Percentiles rank a stretch among this genome's conserved stretches.
phyloP scores from a whole-genome alignment of 2,888 invertebrate species.

The Copidosoma aretas region DNA sequence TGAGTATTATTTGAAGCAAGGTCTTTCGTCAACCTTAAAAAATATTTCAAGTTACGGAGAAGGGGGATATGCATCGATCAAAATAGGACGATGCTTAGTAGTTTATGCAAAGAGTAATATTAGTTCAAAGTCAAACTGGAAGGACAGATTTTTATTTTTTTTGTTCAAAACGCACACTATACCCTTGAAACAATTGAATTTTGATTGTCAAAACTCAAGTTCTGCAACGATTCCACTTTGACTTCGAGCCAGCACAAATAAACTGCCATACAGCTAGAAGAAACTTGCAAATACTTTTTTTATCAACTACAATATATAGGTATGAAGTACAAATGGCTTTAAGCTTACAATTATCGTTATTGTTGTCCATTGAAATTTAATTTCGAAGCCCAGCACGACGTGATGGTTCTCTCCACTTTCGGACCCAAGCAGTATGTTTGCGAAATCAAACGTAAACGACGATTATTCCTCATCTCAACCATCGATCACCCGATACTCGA shows the following conservation, averaged over 20 bases:
- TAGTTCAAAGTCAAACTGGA: conserved; percentile 27
- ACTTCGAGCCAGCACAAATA: background rate
- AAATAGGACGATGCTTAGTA: conserved; percentile 28
- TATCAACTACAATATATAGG: background rate
- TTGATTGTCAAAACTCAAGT: no score
- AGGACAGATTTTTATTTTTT: no score
- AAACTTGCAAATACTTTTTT: no score
- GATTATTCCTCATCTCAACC: no score
- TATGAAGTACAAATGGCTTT: background rate
- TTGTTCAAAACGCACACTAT: background rate
- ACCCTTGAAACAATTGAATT: background rate
- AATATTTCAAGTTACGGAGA: conserved; percentile 14
- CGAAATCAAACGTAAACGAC: no score
- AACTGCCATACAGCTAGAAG: background rate
- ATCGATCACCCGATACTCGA: no score
- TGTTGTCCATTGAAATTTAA: no score
- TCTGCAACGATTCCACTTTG: background rate
- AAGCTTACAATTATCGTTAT: background rate
- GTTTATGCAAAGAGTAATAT: background rate
- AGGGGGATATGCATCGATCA: conserved; percentile 8
- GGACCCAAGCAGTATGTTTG: no score
- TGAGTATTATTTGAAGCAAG: conserved; percentile 23
- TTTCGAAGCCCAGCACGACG: no score
- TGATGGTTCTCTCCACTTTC: no score
- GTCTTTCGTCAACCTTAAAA: background rate